Evolutionary conservation across 1,140 invertebrate genomes (phyloP), one percentile per base, ranked within the genome.

Genomic region (Drosophila obscura): DNA sequence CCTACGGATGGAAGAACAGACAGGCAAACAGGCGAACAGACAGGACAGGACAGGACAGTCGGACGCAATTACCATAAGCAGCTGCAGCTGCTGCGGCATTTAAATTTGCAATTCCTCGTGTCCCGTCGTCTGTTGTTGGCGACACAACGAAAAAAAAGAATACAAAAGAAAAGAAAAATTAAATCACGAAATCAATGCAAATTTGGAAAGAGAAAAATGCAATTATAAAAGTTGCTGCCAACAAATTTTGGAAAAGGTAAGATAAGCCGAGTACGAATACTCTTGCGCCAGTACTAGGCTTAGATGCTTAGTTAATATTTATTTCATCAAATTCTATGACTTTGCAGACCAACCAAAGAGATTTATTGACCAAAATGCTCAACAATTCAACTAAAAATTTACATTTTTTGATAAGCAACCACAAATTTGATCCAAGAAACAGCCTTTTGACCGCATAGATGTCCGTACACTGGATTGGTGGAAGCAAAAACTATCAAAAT

Each of bases 51-150:
- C 41, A 11, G 52, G 41, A 62, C 61, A 6, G 43, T 16, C 28
- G 49, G 49, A 9, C 43, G 24, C 65, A 75, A 77, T 77, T 78
- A 72, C 66, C 75, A 77, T 77, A 77, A 77, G 75, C 62, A 74
- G 76, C 35, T 64, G 67, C 67, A 58, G 64, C 67, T 68, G 77
- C 52, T 51, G 76, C 71, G 74, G 59, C 74, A 72, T 71, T 76
- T 77, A 77, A 77, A 77, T 77, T 77, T 69, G 67, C 65, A 69
- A 69, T 43, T 69, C 15, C 51, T 22, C 35, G 53, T 26, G 51
- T 22, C 35, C 46, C 19, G 51, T 49, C 31, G 66, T 57, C 46
- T 50, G 55, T n/a, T 19, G 63, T 19, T 13, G 24, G 11, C 16
- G 51, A 35, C 31, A 9, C 31, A 31, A 57, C n/a, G n/a, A 68